Base-by-base conservation (phyloP, 2,797 vertebrate genomes). In the Poliocrania exsul region DNA sequence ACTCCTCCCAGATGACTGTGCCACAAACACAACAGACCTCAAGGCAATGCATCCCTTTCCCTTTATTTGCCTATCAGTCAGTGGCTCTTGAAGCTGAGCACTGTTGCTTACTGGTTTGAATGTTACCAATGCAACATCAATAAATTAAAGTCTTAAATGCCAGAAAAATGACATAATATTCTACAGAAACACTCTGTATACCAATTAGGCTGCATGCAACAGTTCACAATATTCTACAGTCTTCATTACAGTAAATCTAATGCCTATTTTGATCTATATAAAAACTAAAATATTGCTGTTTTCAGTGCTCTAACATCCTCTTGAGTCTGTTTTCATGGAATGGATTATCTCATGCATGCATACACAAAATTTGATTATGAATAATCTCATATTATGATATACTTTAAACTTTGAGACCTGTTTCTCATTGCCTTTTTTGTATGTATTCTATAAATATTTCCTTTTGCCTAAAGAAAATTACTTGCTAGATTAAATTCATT, bases 1-100 rank as follows among this genome's bases (percentile, higher is more conserved):
- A 80, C 62, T 65, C 35, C 38, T 82, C 38, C 60, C 60, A 77
- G 42, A 31, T 54, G 37, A 50, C 33, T 50, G 47, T 51, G 79
- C 46, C 9, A 8, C 42, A 83, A 69, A 90, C 23, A 84, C 54
- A 47, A 20, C 8, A 4, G 9, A 56, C 20, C 31, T 53, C 46
- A 64, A 33, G 49, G 49, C 12, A 57, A 66, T 0, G 4, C 0
- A 1, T 13, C 18, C 44, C 37, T 21, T 51, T 47, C 35, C 24
- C 37, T 54, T 49, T 35, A 38, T 28, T 1, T 70, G 25, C 16
- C 31, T n/a, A 37, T 12, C 29, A 51, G 61, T 24, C 31, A 74
- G 44, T 7, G 62, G 51, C 66, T 89, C 74, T n/a, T 28, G 21
- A 84, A 75, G 66, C 24, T 51, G 29, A 80, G 58, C 40, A 23